Percentiles rank a stretch among this genome's conserved stretches.
Evolutionary conservation across 2,888 invertebrate species (phyloP).

Genomic region (Pachymerium ferrugineum): DNA sequence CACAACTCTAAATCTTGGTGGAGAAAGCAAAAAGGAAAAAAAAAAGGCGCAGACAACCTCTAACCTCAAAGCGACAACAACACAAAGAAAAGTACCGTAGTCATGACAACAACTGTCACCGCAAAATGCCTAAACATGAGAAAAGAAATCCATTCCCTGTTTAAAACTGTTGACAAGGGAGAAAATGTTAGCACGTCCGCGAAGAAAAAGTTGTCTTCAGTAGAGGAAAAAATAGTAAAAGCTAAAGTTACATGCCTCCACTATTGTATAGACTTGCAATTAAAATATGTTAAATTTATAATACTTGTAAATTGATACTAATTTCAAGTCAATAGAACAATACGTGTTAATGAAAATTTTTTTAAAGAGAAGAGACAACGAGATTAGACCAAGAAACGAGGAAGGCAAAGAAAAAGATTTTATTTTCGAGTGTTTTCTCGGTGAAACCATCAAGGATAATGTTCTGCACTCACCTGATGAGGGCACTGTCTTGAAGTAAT

Average conservation of each 20-base stretch:
- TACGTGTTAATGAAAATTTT: neutral
- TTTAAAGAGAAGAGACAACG: neutral
- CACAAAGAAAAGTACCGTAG: neutral
- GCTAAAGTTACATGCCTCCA: neutral
- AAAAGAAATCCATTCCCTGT: neutral
- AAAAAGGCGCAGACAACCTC: neutral
- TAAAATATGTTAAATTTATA: no score
- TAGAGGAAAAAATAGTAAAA: neutral
- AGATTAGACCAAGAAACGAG: neutral
- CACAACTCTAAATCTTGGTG: neutral
- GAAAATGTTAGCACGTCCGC: neutral
- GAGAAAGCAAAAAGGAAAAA: neutral
- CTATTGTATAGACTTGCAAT: neutral
- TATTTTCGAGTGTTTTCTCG: neutral
- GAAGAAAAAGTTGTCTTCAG: neutral
- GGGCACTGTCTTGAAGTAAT: conserved; percentile 83
- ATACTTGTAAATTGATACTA: no score
- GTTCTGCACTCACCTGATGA: conserved; percentile 57
- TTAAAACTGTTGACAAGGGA: neutral
- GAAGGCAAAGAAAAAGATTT: neutral
- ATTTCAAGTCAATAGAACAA: no score
- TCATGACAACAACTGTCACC: conserved; percentile 29
- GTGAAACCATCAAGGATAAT: neutral
- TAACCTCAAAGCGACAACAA: conserved; percentile 31
- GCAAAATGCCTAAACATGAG: neutral